These are phyloP conservation scores for Lasioglossum zephyrum DNA, from an alignment of 2,888 invertebrate genomes.

Conservation along the genomic window DNA sequence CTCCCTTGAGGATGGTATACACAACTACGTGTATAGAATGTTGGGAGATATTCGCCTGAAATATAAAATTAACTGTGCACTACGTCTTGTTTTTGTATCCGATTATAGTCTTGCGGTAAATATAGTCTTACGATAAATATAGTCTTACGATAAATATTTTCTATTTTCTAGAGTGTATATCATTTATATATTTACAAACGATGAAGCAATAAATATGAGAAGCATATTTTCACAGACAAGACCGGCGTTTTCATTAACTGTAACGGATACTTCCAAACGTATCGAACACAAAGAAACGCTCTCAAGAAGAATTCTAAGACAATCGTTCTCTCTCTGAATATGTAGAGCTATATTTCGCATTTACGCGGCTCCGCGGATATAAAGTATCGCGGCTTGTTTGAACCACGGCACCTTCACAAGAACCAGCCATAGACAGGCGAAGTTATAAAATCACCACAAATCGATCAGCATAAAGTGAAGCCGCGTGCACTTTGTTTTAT, in stretches of 20 bases:
- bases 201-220: conserved; percentile 20
- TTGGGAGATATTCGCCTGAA: not conserved
- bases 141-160: conserved; percentile 16
- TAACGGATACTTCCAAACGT: not conserved
- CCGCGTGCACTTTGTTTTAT: conserved; percentile 79
- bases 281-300: conserved; percentile 52
- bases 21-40: not conserved
- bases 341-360: conserved; percentile 79
- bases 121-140: conserved; percentile 23
- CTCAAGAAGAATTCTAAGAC: conserved; percentile 20
- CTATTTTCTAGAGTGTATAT: conserved; percentile 22
- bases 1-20: not conserved
- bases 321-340: conserved; percentile 63
- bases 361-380: conserved; percentile 74
- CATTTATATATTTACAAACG: conserved; percentile 13
- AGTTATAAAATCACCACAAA: conserved; percentile 83
- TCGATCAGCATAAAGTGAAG: conserved; percentile 82
- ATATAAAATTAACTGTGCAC: conserved; percentile 26
- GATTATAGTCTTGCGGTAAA: conserved; percentile 6
- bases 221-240: conserved; percentile 13
- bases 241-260: not conserved
- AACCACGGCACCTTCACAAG: conserved; percentile 69
- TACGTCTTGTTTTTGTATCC: not conserved
- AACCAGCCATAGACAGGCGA: conserved; percentile 74
- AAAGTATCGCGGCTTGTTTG: conserved; percentile 82